Evolutionary conservation across 1,140 invertebrate genomes (phyloP).

Genomic region (Drosophila leontia): DNA sequence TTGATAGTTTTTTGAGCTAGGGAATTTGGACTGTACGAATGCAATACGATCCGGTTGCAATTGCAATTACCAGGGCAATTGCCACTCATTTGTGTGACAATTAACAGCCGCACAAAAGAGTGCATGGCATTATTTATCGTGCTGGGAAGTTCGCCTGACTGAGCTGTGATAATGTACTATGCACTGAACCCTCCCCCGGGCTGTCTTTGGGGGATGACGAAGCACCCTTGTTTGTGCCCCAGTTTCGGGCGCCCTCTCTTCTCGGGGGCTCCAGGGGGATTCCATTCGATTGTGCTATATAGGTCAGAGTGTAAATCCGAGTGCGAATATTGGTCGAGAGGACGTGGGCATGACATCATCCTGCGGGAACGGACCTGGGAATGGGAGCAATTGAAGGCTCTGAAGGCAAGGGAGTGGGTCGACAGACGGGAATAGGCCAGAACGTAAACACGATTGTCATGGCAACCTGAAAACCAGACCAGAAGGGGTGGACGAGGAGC

Average conservation of each 20-base stretch:
- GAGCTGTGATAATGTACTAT: slow-evolving; percentile 30
- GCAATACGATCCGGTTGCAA: slow-evolving; percentile 26
- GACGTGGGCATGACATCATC: slow-evolving; percentile 62
- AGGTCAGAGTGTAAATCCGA: slow-evolving; percentile 66
- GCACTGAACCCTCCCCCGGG: slow-evolving; percentile 4
- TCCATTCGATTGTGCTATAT: slow-evolving; percentile 50
- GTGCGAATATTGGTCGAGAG: slow-evolving; percentile 35
- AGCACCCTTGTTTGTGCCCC: slow-evolving; percentile 39
- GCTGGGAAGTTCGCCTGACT: slow-evolving; percentile 31
- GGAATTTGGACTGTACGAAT: slow-evolving; percentile 5
- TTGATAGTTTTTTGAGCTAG: not conserved
- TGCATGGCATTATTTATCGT: slow-evolving; percentile 33
- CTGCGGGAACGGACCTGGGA: slow-evolving; percentile 25
- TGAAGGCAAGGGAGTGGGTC: not conserved
- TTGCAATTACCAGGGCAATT: slow-evolving; percentile 45
- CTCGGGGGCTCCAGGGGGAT: not conserved
- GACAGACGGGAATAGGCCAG: slow-evolving; percentile 25
- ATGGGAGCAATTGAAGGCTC: slow-evolving; percentile 48
- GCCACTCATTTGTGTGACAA: slow-evolving; percentile 63
- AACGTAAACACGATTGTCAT: slow-evolving; percentile 63
- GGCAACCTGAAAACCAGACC: slow-evolving; percentile 31
- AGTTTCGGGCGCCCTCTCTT: slow-evolving; percentile 30
- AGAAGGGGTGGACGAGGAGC: slow-evolving; percentile 6
- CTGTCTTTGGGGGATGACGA: slow-evolving; percentile 15
- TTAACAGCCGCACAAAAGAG: slow-evolving; percentile 38